Evolutionary conservation across 35 echinoderm and acorn worm genomes (phyloP).

Genomic region (Apostichopus californicus): DNA sequence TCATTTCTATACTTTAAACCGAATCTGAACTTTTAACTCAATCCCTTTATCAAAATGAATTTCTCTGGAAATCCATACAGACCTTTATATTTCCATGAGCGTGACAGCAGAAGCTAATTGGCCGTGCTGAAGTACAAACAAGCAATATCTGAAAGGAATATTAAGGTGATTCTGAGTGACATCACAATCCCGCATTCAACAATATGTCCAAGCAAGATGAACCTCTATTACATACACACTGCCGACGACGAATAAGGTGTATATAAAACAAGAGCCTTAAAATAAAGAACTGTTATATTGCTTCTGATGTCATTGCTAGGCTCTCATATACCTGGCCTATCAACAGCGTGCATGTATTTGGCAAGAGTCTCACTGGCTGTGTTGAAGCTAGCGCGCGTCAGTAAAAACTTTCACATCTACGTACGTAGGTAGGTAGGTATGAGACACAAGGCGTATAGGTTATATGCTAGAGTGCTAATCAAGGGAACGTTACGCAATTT

Average conservation of each 20-base stretch:
- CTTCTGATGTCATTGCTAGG: background rate
- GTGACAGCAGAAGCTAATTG: background rate
- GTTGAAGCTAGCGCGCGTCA: background rate
- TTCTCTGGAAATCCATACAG: background rate
- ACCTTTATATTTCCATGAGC: background rate
- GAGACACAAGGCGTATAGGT: background rate
- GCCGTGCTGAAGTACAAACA: background rate
- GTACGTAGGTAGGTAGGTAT: background rate
- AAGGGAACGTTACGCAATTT: conserved; percentile 40
- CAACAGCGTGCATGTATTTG: background rate
- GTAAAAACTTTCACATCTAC: background rate
- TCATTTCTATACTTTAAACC: background rate
- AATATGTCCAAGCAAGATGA: background rate
- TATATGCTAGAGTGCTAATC: conserved; percentile 21
- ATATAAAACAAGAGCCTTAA: too few relatives aligned
- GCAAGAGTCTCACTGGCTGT: background rate
- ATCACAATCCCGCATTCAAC: background rate
- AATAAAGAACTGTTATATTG: background rate
- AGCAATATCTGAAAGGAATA: background rate
- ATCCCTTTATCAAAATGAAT: background rate
- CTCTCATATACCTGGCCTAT: background rate
- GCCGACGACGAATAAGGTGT: background rate
- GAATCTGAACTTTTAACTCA: background rate
- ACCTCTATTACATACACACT: background rate
- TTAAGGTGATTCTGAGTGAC: background rate